These are phyloP conservation scores for Patagioenas fasciata DNA, from an alignment of 2,113 vertebrate genomes.

Conservation along the genomic window DNA sequence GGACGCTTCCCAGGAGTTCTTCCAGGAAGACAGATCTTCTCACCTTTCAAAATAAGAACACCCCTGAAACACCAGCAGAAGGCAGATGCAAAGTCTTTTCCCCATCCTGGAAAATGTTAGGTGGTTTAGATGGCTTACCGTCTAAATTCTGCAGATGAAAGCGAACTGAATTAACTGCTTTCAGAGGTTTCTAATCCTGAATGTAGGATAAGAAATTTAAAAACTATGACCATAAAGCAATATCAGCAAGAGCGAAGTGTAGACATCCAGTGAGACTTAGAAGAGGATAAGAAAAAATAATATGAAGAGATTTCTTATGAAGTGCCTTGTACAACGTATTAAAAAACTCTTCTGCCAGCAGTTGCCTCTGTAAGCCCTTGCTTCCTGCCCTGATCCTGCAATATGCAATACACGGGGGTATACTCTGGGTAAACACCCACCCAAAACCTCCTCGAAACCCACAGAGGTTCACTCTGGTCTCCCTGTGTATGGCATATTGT, in stretches of 20 bases:
- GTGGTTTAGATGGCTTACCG: background rate
- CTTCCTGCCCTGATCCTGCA: constrained; percentile 1
- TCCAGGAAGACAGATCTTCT: background rate
- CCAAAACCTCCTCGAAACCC: background rate
- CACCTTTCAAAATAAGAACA: background rate
- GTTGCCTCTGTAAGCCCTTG: constrained; percentile 22
- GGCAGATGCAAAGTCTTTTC: background rate
- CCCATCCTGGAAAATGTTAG: background rate
- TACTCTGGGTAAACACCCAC: background rate
- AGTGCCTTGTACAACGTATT: constrained; percentile 69
- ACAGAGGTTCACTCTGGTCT: background rate
- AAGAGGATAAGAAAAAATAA: constrained; percentile 8
- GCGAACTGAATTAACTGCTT: background rate
- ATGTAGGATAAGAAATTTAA: constrained; percentile 36
- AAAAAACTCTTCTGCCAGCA: constrained; percentile 35
- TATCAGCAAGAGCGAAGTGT: background rate
- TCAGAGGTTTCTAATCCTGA: constrained; percentile 29
- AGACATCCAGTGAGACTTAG: constrained; percentile 23
- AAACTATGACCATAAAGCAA: background rate
- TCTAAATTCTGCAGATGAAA: background rate
- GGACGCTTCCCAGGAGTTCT: constrained; percentile 14
- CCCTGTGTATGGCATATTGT: background rate
- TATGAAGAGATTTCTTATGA: constrained; percentile 69
- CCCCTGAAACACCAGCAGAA: constrained; percentile 12
- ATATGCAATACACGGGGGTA: background rate